Evolutionary conservation across 2,888 invertebrate genomes (phyloP).

Genomic region (Tethea ocularis): DNA sequence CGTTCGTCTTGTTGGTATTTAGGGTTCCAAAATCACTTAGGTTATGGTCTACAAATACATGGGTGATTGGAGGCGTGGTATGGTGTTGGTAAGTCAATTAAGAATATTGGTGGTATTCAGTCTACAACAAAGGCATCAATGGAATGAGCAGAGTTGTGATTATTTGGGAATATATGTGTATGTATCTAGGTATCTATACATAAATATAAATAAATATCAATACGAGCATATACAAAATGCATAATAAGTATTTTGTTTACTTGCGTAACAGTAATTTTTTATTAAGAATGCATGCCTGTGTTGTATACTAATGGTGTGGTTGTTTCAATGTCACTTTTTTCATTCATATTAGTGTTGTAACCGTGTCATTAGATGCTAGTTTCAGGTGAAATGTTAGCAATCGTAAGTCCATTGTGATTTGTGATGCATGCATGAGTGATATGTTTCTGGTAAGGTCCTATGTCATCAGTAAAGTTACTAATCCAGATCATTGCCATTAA

Average conservation of each 20-base stretch:
- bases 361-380: neutral
- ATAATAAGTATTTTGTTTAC: no score
- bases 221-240: neutral
- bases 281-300: neutral
- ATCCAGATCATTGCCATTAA: neutral
- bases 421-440: neutral
- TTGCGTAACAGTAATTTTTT: no score
- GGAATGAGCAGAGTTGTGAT: neutral
- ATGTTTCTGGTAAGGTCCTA: neutral
- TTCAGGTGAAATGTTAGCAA: neutral
- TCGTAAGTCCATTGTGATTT: neutral
- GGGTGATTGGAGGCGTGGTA: neutral
- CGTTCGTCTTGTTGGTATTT: neutral
- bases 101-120: neutral
- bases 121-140: neutral
- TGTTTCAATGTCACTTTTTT: neutral
- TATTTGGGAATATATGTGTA: no score
- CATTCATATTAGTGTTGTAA: neutral
- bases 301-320: neutral
- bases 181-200: no score
- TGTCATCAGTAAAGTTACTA: neutral
- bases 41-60: neutral
- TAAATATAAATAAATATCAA: no score
- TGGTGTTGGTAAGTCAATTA: constrained; percentile 13
- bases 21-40: neutral